These are phyloP conservation scores for Dendrocopos noguchii DNA, from an alignment of 2,113 vertebrate species.

Conservation along the genomic window DNA sequence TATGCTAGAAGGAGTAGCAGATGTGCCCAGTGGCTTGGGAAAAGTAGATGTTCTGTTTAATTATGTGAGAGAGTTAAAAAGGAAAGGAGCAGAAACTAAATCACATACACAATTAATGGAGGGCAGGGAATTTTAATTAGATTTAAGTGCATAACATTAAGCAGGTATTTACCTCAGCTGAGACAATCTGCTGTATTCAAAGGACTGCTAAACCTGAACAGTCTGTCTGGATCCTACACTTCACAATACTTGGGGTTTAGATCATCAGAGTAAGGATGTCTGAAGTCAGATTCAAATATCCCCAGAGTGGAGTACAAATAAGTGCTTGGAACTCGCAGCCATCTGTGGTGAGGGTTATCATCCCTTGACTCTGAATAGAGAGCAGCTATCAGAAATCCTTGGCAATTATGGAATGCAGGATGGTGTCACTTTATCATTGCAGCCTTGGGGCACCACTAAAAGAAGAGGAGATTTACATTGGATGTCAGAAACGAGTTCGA, in stretches of 20 bases:
- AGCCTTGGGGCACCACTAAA: not conserved
- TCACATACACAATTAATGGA: not conserved
- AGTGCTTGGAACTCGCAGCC: not conserved
- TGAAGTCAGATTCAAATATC: not conserved
- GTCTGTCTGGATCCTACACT: not conserved
- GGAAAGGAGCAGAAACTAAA: not conserved
- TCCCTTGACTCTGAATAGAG: not conserved
- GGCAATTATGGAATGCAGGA: not conserved
- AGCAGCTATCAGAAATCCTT: not conserved
- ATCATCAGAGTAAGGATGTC: not conserved
- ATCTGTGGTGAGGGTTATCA: not conserved
- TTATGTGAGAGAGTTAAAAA: constrained; percentile 6
- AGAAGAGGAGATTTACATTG: too few species aligned
- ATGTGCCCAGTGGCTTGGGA: constrained; percentile 1
- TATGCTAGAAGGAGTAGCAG: not conserved
- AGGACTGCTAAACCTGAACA: not conserved
- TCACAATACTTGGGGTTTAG: not conserved
- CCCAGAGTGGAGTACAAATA: not conserved
- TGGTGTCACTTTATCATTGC: not conserved
- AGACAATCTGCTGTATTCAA: not conserved
- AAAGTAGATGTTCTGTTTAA: not conserved
- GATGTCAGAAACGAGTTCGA: too few species aligned
- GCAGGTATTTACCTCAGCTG: not conserved
- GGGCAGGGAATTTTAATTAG: not conserved
- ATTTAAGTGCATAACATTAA: not conserved